A percentile compares a stretch with the other conserved stretches of the same genome.
These are phyloP conservation scores for Gymnocypris eckloni DNA, from an alignment of 2,797 vertebrate genomes.

Conservation along the genomic window DNA sequence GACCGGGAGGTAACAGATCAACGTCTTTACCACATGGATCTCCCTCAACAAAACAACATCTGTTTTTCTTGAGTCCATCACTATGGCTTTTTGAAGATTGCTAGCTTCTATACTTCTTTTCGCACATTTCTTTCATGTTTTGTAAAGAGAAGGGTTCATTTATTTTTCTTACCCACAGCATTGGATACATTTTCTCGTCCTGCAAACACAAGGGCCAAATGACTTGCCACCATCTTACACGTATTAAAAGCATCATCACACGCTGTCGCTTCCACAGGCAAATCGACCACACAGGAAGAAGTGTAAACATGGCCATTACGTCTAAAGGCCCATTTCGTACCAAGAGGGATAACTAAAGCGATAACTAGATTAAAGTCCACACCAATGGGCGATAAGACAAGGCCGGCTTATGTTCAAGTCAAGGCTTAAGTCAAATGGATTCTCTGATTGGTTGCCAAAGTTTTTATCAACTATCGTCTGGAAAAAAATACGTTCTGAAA, in stretches of 20 bases:
- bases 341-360: neutral
- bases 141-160: neutral
- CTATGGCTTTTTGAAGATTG: neutral
- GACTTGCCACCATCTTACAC: conserved; percentile 25
- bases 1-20: neutral
- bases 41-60: conserved; percentile 43
- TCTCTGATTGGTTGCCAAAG: neutral
- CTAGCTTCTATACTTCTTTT: neutral
- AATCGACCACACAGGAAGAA: neutral
- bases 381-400: neutral
- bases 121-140: neutral
- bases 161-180: neutral
- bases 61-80: conserved; percentile 33
- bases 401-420: neutral
- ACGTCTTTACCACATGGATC: conserved; percentile 48
- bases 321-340: neutral
- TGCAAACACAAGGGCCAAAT: neutral
- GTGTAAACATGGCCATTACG: neutral
- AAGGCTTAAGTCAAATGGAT: neutral
- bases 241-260: conserved; percentile 6
- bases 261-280: neutral
- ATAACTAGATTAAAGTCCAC: neutral
- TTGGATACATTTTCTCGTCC: conserved; percentile 1
- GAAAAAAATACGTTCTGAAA: neutral
- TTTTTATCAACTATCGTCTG: neutral